These are phyloP conservation scores for Sinelater perroti DNA, from an alignment of 2,888 invertebrate species.

Conservation along the genomic window DNA sequence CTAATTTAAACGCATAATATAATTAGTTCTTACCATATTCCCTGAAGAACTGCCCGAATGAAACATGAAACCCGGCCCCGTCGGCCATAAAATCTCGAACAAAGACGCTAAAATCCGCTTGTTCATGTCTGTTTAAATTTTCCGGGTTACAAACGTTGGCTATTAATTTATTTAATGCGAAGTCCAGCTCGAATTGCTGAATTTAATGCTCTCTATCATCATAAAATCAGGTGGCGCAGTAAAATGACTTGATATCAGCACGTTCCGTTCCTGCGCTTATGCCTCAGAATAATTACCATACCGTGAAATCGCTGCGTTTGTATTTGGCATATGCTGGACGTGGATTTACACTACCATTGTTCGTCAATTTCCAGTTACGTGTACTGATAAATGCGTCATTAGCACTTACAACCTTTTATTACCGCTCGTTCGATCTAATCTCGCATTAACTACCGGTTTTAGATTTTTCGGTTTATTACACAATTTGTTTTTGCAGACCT, in stretches of 20 bases:
- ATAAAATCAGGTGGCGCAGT: constrained; percentile 52
- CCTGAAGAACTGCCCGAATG: no score
- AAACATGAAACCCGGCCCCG: neutral
- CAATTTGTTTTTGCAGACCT: no score
- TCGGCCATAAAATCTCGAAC: constrained; percentile 19
- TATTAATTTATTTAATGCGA: constrained; percentile 52
- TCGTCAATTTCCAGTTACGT: constrained; percentile 38
- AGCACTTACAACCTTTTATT: constrained; percentile 27
- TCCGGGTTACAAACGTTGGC: constrained; percentile 49
- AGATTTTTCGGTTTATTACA: constrained; percentile 23
- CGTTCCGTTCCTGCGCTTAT: constrained; percentile 47
- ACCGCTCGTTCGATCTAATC: constrained; percentile 27
- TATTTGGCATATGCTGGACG: constrained; percentile 39
- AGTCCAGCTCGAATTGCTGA: constrained; percentile 48
- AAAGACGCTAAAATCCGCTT: constrained; percentile 26
- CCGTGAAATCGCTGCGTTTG: constrained; percentile 45
- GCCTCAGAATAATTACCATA: constrained; percentile 50
- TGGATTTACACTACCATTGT: constrained; percentile 40
- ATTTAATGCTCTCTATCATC: constrained; percentile 50
- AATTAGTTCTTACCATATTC: no score
- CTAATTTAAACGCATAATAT: no score
- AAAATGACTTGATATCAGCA: constrained; percentile 52
- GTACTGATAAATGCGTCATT: constrained; percentile 38
- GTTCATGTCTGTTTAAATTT: constrained; percentile 42
- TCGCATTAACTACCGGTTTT: constrained; percentile 17